These are phyloP conservation scores for Indicator indicator DNA, from an alignment of 2,113 vertebrate genomes.

Conservation along the genomic window DNA sequence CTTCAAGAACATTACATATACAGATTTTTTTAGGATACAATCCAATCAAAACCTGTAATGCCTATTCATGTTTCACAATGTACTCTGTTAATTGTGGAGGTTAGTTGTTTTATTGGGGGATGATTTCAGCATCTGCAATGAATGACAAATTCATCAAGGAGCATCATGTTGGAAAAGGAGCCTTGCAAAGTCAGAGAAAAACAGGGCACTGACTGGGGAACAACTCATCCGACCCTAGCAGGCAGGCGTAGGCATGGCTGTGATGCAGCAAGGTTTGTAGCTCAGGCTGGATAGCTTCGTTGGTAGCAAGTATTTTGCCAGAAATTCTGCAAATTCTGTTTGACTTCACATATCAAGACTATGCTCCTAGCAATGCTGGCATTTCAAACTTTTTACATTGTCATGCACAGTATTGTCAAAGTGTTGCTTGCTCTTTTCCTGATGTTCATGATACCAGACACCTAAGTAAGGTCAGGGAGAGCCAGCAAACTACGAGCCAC, in stretches of 20 bases:
- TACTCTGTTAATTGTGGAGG: neutral
- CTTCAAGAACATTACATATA: neutral
- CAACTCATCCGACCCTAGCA: neutral
- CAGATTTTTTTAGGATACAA: neutral
- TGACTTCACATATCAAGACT: neutral
- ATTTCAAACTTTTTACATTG: neutral
- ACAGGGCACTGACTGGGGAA: fast-evolving
- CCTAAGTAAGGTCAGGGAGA: neutral
- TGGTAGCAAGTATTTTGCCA: neutral
- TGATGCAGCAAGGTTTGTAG: neutral
- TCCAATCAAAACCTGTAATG: neutral
- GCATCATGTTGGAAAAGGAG: neutral
- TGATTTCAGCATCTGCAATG: neutral
- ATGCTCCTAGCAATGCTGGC: neutral
- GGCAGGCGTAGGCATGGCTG: neutral
- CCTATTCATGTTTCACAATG: neutral
- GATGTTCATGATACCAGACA: neutral
- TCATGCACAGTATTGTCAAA: too few species aligned
- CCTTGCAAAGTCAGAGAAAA: neutral
- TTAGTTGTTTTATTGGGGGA: neutral
- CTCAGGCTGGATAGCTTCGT: neutral
- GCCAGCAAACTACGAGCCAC: neutral
- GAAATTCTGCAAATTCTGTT: neutral
- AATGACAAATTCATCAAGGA: neutral
- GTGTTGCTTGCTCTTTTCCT: neutral